Conservation (phyloP, 2,888 invertebrate species). For the Eupithecia subumbrata region DNA sequence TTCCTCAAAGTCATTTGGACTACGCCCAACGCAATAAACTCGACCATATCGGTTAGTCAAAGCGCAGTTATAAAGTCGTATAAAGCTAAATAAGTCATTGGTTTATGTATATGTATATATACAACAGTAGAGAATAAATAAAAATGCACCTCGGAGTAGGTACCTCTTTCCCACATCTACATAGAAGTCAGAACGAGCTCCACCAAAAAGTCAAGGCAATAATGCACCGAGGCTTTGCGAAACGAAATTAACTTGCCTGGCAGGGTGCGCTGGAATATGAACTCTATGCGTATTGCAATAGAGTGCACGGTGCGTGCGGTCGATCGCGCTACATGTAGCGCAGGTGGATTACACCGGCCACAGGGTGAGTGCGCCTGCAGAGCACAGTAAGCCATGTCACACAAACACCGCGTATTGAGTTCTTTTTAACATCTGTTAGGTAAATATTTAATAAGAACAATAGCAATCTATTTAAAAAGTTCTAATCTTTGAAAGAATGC, state of each 20-base stretch:
- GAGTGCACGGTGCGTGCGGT: conserved; percentile 13
- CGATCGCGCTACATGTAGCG: conserved; percentile 20
- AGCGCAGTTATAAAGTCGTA: not conserved
- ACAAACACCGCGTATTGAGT: not conserved
- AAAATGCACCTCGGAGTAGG: not conserved
- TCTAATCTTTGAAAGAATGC: too few relatives aligned
- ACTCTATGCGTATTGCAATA: conserved; percentile 3
- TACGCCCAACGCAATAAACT: not conserved
- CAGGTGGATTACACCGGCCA: conserved; percentile 30
- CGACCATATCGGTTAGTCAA: not conserved
- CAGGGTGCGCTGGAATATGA: conserved; percentile 1
- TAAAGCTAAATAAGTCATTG: not conserved
- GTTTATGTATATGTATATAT: not conserved
- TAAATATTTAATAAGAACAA: too few relatives aligned
- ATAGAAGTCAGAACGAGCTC: conserved; percentile 20
- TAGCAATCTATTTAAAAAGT: too few relatives aligned
- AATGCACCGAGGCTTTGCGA: conserved; percentile 41
- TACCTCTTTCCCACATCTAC: not conserved
- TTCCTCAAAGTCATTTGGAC: not conserved
- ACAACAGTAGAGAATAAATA: not conserved
- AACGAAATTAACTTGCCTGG: conserved; percentile 39
- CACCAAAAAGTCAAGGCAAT: conserved; percentile 39
- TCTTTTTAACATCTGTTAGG: not conserved
- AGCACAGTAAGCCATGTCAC: conserved; percentile 6
- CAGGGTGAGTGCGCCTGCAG: conserved; percentile 10